Evolutionary conservation across 2,797 vertebrate genomes (phyloP).

Genomic region (Clarias pachynema): DNA sequence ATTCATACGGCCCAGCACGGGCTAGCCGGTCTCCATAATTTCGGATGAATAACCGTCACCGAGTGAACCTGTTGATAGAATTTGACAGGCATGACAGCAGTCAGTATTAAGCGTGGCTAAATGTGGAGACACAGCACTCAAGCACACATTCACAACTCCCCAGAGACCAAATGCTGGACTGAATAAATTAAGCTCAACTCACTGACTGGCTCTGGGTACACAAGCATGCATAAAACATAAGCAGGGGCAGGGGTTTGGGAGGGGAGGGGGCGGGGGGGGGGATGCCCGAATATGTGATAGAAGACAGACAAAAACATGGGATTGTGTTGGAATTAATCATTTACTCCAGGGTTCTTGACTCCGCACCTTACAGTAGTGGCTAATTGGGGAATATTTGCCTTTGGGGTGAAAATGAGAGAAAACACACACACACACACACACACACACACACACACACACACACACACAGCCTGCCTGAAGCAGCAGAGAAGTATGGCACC

Average conservation of each 20-base stretch:
- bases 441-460: constrained; percentile 18
- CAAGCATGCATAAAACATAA: constrained; percentile 76
- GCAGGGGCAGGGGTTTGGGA: constrained; percentile 41
- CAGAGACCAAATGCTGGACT: constrained; percentile 69
- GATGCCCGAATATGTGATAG: constrained; percentile 40
- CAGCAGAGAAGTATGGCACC: constrained; percentile 34
- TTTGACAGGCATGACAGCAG: constrained; percentile 54
- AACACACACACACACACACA: constrained; percentile 21
- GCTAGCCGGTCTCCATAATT: constrained; percentile 28
- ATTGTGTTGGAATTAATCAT: constrained; percentile 60
- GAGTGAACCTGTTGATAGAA: constrained; percentile 53
- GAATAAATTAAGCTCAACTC: constrained; percentile 74
- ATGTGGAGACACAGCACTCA: constrained; percentile 43
- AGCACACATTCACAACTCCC: constrained; percentile 43
- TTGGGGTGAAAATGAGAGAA: constrained; percentile 21
- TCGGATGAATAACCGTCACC: constrained; percentile 33
- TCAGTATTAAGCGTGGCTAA: constrained; percentile 47
- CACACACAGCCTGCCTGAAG: constrained; percentile 40
- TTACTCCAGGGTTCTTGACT: constrained; percentile 48
- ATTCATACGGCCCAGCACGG: not conserved
- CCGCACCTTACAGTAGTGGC: constrained; percentile 41
- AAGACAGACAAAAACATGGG: constrained; percentile 34
- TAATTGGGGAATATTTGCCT: constrained; percentile 51
- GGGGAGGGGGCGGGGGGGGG: constrained; percentile 70
- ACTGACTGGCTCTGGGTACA: constrained; percentile 62